Base-by-base conservation (phyloP, 2,888 invertebrate genomes). In the Poecilus cupreus region DNA sequence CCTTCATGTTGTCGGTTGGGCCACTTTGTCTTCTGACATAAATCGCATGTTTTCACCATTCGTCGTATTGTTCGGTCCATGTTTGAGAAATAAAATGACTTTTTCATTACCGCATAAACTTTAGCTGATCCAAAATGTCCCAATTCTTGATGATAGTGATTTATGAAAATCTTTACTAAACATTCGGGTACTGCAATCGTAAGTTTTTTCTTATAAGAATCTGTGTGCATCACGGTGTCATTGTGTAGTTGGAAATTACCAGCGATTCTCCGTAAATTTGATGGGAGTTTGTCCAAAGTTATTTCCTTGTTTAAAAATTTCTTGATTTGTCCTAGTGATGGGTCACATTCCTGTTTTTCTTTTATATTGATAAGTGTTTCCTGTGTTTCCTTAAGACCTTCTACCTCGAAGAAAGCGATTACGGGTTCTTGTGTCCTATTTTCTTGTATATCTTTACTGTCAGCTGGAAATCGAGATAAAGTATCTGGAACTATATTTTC, bases 401-500 rank as follows among this genome's bases (percentile, higher is more conserved):
- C 54, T 3, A 49, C 70, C 22, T 6, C 2, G 4, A 82, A 39
- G 1, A 32, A 22, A 0, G 75, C 51, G 4, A 43, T 49, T 3
- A 81, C 49, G 22, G 74, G 49, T 26, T 43, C 46, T 5, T 32
- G 10, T 16, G n/a, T 4, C n/a, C 32, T 6, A 16, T 20, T 16
- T 54, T 72, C 37, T 5, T 0, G 4, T 8, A 22, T 72, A 10
- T 43, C 4, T 18, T 46, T 16, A 11, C 64, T 68, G 24, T 49
- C 74, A 8, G 46, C 11, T 6, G 49, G 49, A 6, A 24, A 74
- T 2, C 46, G 20, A 0, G 83, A 83, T 4, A 84, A 64, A 0
- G 70, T 46, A 24, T 84, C 83, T 3, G 82, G 81, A 2, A 83
- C 83, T 6, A 72, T 39, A 39, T 83, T 84, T 1, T 57, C 18